Percentiles rank a stretch among this genome's conserved stretches.
phyloP scores from a whole-genome alignment of 2,888 invertebrate genomes.

The Drosophila neotestacea region DNA sequence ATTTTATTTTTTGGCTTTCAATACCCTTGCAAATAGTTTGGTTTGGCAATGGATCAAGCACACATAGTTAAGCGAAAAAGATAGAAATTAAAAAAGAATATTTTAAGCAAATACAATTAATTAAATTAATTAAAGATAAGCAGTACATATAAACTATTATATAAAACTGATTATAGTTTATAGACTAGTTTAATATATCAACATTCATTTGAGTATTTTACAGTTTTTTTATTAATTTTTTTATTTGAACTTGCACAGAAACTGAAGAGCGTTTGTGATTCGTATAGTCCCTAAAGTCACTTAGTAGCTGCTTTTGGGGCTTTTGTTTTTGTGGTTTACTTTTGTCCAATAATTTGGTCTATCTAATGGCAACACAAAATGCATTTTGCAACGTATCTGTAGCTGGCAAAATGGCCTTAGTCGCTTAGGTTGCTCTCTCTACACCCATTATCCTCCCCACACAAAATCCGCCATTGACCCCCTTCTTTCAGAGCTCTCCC shows the following conservation, averaged over 20 bases:
- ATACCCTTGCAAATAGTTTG: slow-evolving; percentile 36
- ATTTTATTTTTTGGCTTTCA: slow-evolving; percentile 61
- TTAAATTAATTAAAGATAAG: too few relatives aligned
- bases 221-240: too few relatives aligned
- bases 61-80: neutral
- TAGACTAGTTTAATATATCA: too few relatives aligned
- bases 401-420: slow-evolving; percentile 78
- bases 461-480: neutral
- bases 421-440: slow-evolving; percentile 50
- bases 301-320: slow-evolving; percentile 19
- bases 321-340: slow-evolving; percentile 73
- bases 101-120: too few relatives aligned
- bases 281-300: slow-evolving; percentile 1
- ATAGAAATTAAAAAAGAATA: neutral
- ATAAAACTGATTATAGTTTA: too few relatives aligned
- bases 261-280: slow-evolving; percentile 39
- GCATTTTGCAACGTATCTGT: slow-evolving; percentile 79
- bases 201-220: too few relatives aligned
- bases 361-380: slow-evolving; percentile 73
- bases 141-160: too few relatives aligned
- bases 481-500: neutral
- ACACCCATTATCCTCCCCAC: neutral
- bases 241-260: neutral
- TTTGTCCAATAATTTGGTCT: slow-evolving; percentile 78
- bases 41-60: neutral